phyloP scores from a whole-genome alignment of 2,888 invertebrate genomes.

The Stenodema calcarata region DNA sequence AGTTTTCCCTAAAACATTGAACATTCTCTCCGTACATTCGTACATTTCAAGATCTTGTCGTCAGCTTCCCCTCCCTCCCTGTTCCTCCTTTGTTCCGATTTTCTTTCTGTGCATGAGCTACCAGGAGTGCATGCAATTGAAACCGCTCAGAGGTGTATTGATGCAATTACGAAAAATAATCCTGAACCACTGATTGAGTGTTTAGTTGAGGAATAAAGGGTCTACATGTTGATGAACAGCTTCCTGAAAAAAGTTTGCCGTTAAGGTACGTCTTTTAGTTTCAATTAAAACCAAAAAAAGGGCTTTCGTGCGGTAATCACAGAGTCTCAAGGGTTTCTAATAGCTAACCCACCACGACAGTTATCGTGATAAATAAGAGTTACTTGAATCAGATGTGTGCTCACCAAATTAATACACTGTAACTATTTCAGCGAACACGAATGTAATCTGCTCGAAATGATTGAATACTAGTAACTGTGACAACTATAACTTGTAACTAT shows the following conservation, averaged over 20 bases:
- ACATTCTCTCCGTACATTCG: background rate
- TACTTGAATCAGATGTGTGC: no score
- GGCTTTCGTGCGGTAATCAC: constrained; percentile 38
- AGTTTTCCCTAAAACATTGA: constrained; percentile 7
- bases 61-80: background rate
- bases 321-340: background rate
- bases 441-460: no score
- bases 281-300: constrained; percentile 6
- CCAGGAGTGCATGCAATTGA: constrained; percentile 11
- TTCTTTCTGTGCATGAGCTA: background rate
- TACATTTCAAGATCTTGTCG: background rate
- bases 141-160: constrained; percentile 13
- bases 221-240: constrained; percentile 52
- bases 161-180: constrained; percentile 18
- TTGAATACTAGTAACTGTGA: no score
- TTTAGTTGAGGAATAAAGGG: constrained; percentile 51
- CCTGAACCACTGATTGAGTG: constrained; percentile 16
- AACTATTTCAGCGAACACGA: no score
- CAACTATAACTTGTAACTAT: no score
- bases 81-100: background rate
- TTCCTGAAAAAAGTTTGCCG: constrained; percentile 25
- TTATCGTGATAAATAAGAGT: no score
- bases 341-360: background rate
- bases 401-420: no score
- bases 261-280: constrained; percentile 36